phyloP scores from a whole-genome alignment of 2,888 invertebrate genomes.

The Tubulanus polymorphus region DNA sequence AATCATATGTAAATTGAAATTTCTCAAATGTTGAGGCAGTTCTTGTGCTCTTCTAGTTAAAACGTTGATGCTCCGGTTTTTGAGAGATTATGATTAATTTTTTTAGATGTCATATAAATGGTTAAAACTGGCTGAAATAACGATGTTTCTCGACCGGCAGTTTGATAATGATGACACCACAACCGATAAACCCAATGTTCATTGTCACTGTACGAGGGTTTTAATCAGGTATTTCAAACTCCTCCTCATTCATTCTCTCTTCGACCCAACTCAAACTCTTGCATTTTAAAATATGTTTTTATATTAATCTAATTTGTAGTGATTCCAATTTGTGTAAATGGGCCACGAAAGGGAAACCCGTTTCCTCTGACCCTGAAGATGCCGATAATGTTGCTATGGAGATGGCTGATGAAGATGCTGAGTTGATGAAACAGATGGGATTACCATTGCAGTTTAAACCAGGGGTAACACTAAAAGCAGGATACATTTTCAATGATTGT shows the following conservation, averaged over 20 bases:
- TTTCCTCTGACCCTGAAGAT: not conserved
- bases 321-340: conserved; percentile 19
- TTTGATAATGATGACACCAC: not conserved
- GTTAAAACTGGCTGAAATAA: conserved; percentile 39
- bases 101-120: conserved; percentile 43
- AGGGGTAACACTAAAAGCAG: not conserved
- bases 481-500: conserved; percentile 4
- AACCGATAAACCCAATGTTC: conserved; percentile 9
- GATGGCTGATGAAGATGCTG: not conserved
- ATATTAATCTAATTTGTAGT: conserved; percentile 8
- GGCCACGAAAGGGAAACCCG: conserved; percentile 10
- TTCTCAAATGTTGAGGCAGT: too few species aligned
- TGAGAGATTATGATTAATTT: too few species aligned
- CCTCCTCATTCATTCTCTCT: not conserved
- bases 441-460: conserved; percentile 16
- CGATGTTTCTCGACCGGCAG: conserved; percentile 16
- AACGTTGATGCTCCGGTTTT: too few species aligned
- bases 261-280: not conserved
- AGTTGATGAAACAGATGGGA: conserved; percentile 21
- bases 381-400: not conserved
- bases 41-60: too few species aligned
- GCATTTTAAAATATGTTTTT: not conserved
- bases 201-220: conserved; percentile 38
- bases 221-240: conserved; percentile 28
- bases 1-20: too few species aligned